Conservation (phyloP, 2,797 vertebrate genomes). For the Girardinus metallicus region DNA sequence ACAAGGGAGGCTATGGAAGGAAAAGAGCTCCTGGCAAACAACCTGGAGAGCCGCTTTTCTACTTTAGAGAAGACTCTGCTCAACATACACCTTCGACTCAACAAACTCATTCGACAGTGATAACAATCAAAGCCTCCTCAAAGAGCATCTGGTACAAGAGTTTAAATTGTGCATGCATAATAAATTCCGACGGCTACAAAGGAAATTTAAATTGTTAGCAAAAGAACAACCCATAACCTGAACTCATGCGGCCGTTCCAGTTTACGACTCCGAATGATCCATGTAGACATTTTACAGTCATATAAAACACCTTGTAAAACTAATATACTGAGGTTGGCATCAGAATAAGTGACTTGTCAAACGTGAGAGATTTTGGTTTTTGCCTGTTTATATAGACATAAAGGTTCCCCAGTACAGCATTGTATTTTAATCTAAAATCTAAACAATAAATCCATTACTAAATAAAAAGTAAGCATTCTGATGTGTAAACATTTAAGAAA, state of each 20-base stretch:
- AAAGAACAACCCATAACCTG: neutral
- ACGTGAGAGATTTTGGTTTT: slow-evolving; percentile 1
- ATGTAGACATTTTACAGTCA: slow-evolving; percentile 15
- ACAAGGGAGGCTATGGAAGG: slow-evolving; percentile 64
- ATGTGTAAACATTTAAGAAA: slow-evolving; percentile 53
- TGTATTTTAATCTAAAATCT: slow-evolving; percentile 63
- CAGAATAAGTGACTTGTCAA: slow-evolving; percentile 5
- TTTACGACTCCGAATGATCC: slow-evolving; percentile 1
- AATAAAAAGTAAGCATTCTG: slow-evolving; percentile 33
- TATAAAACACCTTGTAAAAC: slow-evolving; percentile 30
- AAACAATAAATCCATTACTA: slow-evolving; percentile 46
- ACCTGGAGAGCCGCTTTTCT: slow-evolving; percentile 74
- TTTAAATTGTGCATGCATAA: neutral
- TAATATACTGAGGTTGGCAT: slow-evolving; percentile 1
- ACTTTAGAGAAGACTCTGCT: slow-evolving; percentile 75
- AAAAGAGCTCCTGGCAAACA: slow-evolving; percentile 60
- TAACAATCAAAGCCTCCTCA: neutral
- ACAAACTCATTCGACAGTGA: slow-evolving; percentile 71
- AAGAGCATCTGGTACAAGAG: neutral
- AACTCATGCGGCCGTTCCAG: neutral
- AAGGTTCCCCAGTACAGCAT: neutral
- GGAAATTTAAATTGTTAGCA: neutral
- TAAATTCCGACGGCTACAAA: neutral
- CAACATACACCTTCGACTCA: slow-evolving; percentile 73
- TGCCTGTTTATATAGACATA: neutral